Base-by-base conservation (phyloP, 2,797 vertebrate species). In the Synaphobranchus kaupii region DNA sequence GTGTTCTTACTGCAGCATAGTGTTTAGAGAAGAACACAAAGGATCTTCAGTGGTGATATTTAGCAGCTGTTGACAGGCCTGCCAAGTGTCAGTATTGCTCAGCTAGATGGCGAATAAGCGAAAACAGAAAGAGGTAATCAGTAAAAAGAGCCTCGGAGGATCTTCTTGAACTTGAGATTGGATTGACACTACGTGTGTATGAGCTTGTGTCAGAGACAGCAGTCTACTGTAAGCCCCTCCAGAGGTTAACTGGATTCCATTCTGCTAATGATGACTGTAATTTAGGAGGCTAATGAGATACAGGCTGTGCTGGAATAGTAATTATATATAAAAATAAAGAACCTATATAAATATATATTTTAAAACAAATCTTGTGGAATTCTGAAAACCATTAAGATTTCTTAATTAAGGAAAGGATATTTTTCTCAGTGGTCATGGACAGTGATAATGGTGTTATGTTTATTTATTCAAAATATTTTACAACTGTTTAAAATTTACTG, bases 281-380 rank as follows among this genome's bases (percentile, higher is more conserved):
- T 84, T 78, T 76, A 76, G n/a, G 82, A 84, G 50, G 82, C 50
- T 87, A 84, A 84, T 87, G 82, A 73, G 12, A 48, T 84, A 66
- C 48, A 28, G 25, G 56, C 31, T 73, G 48, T 56, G 81, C 50
- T 56, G n/a, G 63, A 76, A 48, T 83, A 52, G 6, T 52, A 10
- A 71, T 52, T 87, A 39, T 58, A 68, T 87, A 20, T 66, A 48
- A 44, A 39, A 52, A 3, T 3, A 50, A 50, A 66, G 58, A 56
- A 17, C 13, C 15, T 17, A 17, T 60, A 17, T 25, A 60, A 17
- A 25, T 60, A 25, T 20, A 68, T 25, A 68, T n/a, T 13, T 28
- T 6, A 68, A 28, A 28, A 68, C 7, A 60, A 60, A 60, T 15
- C 58, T 60, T 60, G 1, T 60, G 58, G 0, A 15, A 22, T 60